Percentiles rank a stretch among this genome's conserved stretches.
Conservation (phyloP, 2,888 invertebrate genomes). For the Acholoe squamosa region DNA sequence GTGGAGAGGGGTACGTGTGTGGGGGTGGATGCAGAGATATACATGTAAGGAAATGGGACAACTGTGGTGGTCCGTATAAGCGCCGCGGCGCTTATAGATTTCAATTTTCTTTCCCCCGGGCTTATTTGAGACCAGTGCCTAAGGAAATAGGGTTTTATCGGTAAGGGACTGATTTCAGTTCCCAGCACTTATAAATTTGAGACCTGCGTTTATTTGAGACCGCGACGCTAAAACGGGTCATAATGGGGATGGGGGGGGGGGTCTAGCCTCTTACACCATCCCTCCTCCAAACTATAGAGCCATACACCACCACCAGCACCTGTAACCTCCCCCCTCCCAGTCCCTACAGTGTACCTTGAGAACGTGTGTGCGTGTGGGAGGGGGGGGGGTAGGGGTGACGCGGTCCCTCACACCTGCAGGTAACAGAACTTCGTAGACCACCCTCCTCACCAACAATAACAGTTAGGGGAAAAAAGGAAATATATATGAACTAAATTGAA, state of each 20-base stretch:
- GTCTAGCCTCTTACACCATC: neutral
- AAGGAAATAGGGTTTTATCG: no score
- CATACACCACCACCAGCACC: neutral
- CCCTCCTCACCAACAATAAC: neutral
- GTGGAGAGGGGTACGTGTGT: neutral
- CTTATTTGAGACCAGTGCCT: no score
- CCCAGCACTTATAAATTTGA: no score
- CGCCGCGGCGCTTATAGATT: no score
- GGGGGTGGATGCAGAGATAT: neutral
- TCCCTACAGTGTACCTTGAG: neutral
- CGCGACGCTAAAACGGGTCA: no score
- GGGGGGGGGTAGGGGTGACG: neutral
- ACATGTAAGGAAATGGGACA: neutral
- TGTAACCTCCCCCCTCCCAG: neutral
- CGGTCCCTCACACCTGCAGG: constrained; percentile 13
- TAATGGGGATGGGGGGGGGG: neutral
- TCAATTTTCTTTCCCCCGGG: no score
- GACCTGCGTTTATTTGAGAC: no score
- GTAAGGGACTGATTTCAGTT: no score
- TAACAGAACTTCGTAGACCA: constrained; percentile 1
- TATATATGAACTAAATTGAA: neutral
- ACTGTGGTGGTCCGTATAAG: no score
- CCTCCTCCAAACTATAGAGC: neutral
- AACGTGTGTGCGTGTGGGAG: neutral
- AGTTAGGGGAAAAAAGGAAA: neutral